These are phyloP conservation scores for Folsomia manolachei DNA, from an alignment of 2,888 invertebrate genomes.

Conservation along the genomic window DNA sequence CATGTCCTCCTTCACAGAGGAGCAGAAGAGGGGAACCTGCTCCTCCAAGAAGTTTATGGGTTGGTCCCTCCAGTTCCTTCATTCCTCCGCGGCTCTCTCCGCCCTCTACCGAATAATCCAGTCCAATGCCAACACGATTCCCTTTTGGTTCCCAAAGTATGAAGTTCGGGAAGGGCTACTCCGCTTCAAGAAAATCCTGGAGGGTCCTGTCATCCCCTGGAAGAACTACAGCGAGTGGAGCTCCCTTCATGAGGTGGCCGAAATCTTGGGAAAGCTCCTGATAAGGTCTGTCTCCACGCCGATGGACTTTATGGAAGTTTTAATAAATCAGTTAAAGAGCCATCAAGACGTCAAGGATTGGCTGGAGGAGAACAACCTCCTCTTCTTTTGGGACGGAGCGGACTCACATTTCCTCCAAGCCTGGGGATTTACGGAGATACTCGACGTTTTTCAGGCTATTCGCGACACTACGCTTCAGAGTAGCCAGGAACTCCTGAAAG, in stretches of 20 bases:
- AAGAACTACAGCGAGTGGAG: neutral
- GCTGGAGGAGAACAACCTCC: neutral
- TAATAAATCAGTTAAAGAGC: neutral
- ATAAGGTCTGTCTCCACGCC: neutral
- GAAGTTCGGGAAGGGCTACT: neutral
- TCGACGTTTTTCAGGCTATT: neutral
- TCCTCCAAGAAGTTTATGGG: neutral
- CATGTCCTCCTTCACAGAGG: neutral
- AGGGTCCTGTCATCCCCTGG: neutral
- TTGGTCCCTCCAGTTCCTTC: neutral
- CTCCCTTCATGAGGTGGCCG: neutral
- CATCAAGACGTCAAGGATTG: neutral
- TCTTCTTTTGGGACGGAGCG: neutral
- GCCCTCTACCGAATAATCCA: neutral
- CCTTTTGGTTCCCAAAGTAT: neutral
- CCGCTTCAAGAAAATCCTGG: neutral
- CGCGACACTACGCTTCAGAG: neutral
- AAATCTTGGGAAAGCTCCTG: neutral
- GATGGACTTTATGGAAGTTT: neutral
- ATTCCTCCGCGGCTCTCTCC: neutral
- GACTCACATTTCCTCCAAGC: neutral
- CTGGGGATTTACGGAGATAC: neutral
- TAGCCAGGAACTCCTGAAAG: too few relatives aligned
- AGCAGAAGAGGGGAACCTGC: slow-evolving; percentile 7
- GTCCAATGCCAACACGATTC: neutral